These are phyloP conservation scores for Hiodon tergisus DNA, from an alignment of 2,113 vertebrate species.

Conservation along the genomic window DNA sequence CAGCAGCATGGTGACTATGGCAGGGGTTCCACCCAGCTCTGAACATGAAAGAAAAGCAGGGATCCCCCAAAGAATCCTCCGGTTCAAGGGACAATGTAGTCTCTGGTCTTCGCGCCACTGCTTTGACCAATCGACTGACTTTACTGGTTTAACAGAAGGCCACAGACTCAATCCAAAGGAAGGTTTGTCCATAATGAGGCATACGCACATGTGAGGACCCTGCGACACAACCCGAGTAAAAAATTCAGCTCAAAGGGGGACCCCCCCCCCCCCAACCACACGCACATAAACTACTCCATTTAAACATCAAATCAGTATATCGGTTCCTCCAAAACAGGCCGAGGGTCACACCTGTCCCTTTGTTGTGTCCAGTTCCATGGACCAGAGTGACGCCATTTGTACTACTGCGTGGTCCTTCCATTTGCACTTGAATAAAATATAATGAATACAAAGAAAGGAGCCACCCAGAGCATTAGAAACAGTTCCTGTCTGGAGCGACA, in stretches of 20 bases:
- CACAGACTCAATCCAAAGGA: too few species aligned
- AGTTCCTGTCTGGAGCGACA: neutral
- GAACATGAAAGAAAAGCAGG: neutral
- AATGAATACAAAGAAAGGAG: neutral
- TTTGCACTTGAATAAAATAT: neutral
- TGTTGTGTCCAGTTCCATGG: neutral
- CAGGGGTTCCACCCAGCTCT: neutral
- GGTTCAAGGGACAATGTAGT: too few species aligned
- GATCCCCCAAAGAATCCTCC: neutral
- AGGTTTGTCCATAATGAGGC: neutral
- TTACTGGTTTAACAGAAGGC: too few species aligned
- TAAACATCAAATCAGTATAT: neutral
- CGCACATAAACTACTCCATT: neutral
- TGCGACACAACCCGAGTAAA: neutral
- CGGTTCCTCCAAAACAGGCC: neutral
- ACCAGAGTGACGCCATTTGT: neutral
- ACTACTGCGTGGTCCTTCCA: neutral
- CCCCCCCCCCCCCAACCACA: too few species aligned
- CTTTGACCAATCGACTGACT: neutral
- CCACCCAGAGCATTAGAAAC: neutral
- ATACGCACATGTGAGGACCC: neutral
- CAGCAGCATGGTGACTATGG: neutral
- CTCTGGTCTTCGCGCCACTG: neutral
- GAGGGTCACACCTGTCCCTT: constrained; percentile 4
- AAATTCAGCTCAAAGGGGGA: too few species aligned